These are phyloP conservation scores for Equus quagga DNA, from an alignment of 2,113 vertebrate genomes.

Conservation along the genomic window DNA sequence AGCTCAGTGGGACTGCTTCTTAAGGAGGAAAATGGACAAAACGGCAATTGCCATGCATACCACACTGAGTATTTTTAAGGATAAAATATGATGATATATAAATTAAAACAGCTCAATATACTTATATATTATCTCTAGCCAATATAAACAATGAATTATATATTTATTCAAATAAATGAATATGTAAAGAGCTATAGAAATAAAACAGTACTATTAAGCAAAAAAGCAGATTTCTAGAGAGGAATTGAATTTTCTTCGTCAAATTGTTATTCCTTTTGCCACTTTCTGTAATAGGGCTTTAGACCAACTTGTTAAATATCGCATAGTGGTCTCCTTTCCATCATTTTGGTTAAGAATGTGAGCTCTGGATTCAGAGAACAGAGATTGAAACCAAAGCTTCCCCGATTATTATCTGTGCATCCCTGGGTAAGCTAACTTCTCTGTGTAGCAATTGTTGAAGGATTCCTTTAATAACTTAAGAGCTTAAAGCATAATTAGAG, in stretches of 20 bases:
- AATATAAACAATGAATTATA: neutral
- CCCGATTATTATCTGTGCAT: neutral
- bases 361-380: neutral
- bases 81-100: neutral
- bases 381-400: neutral
- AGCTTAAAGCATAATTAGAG: neutral
- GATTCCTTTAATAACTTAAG: neutral
- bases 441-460: neutral
- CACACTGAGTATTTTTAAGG: neutral
- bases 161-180: neutral
- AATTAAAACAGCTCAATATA: neutral
- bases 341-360: neutral
- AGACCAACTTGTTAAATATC: neutral
- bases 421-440: neutral
- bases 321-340: neutral
- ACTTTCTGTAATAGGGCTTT: neutral
- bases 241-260: neutral
- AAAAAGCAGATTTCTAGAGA: slow-evolving; percentile 32
- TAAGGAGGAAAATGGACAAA: neutral
- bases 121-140: neutral
- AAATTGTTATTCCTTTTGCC: neutral
- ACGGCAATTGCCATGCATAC: neutral
- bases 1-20: neutral
- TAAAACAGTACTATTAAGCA: neutral
- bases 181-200: neutral